Base-by-base conservation (phyloP, 2,888 invertebrate species). In the Pelosia muscerda region DNA sequence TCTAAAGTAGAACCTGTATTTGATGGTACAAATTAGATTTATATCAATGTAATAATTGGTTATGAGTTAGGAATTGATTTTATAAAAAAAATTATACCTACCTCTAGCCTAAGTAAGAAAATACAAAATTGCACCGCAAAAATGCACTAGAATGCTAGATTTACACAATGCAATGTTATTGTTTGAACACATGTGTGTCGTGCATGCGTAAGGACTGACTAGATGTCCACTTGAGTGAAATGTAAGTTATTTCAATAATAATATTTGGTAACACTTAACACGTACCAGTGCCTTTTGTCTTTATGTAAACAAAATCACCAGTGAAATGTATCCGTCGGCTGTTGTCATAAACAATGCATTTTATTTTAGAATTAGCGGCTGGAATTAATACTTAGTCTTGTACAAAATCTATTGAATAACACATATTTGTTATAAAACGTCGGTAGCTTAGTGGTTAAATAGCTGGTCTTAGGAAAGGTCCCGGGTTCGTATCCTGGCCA, bases 1-100 rank as follows among this genome's bases (percentile, higher is more conserved):
- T 83, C 76, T 81, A 77, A 68, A 67, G 54, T 67, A 85, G 81
- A 76, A 83, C 79, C 82, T 86, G 85, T 85, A 88, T 88, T 86
- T 84, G 85, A 89, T 86, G 90, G 94, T 94, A 94, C 94, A 94
- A 94, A 94, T 89, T 94, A 93, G 90, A 83, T 85, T 73, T 86
- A 78, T 79, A 73, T 76, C 74, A 79, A 71, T 80, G 38, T 38
- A 38, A 55, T 76, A 71, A 68, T 76, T 70, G 73, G 75, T 78
- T 79, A 83, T 60, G 81, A 77, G 72, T 68, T 77, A 71, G 75
- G 76, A 73, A 77, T 78, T 79, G 66, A 75, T 76, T 71, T 76
- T 71, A 72, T 71, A 73, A 65, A 69, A 73, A 66, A 65, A 68
- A 79, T 72, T 67, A 76, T 73, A 72, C 74, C 79, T 81, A 80